phyloP scores from a whole-genome alignment of 1,140 invertebrate genomes.

The Catajapyx aquilonaris region DNA sequence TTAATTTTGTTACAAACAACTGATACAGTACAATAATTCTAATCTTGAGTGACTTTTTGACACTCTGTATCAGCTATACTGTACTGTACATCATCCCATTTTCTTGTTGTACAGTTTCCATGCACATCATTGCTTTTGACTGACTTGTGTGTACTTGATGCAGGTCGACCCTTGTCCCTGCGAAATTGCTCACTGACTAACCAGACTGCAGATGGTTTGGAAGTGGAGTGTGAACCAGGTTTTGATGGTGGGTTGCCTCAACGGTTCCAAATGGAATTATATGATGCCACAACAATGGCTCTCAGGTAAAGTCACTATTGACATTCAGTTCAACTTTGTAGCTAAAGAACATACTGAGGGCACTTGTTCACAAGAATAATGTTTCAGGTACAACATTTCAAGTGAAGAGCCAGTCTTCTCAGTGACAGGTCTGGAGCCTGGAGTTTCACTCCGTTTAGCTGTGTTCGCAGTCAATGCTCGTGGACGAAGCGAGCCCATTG shows the following conservation, averaged over 20 bases:
- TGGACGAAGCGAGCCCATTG: conserved; percentile 38
- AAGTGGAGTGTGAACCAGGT: conserved; percentile 52
- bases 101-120: too few species aligned
- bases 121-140: too few species aligned
- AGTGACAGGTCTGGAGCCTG: conserved; percentile 38
- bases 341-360: conserved; percentile 14
- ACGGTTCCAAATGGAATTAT: conserved; percentile 59
- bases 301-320: conserved; percentile 11
- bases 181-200: conserved; percentile 63
- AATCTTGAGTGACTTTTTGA: too few species aligned
- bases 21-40: too few species aligned
- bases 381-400: conserved; percentile 17
- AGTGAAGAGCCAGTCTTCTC: conserved; percentile 36
- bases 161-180: conserved; percentile 62
- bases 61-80: too few species aligned
- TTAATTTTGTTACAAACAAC: too few species aligned
- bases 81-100: too few species aligned
- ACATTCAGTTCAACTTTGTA: too few species aligned
- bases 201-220: conserved; percentile 44
- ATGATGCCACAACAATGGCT: conserved; percentile 33
- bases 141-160: too few species aligned
- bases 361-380: conserved; percentile 27
- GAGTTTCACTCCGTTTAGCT: conserved; percentile 37
- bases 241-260: conserved; percentile 61
- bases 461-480: conserved; percentile 47